Evolutionary conservation across 2,797 vertebrate genomes (phyloP).

Genomic region (Sebastes dallii): DNA sequence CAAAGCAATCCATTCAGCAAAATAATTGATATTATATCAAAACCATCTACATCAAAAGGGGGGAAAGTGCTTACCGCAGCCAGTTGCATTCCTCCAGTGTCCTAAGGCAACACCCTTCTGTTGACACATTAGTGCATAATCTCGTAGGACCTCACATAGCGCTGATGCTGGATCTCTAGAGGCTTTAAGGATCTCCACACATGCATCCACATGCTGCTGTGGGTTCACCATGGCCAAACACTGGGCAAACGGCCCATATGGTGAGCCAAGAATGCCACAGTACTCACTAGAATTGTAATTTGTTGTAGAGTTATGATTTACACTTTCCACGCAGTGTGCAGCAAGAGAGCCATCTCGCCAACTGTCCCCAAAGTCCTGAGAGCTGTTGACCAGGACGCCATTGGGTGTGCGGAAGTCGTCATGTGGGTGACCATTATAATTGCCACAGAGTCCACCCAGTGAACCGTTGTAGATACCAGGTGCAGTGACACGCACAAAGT

Average conservation of each 20-base stretch:
- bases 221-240: conserved; percentile 58
- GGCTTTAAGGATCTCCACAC: conserved; percentile 33
- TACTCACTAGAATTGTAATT: conserved; percentile 32
- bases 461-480: conserved; percentile 62
- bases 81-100: conserved; percentile 71
- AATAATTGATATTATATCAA: neutral
- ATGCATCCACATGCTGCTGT: conserved; percentile 28
- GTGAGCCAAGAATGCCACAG: conserved; percentile 61
- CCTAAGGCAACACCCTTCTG: conserved; percentile 43
- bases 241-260: conserved; percentile 64
- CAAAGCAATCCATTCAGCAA: neutral
- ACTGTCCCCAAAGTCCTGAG: conserved; percentile 65
- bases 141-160: conserved; percentile 62
- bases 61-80: conserved; percentile 51
- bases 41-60: accelerated
- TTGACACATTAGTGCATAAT: conserved; percentile 75
- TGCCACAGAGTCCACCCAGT: conserved; percentile 75
- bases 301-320: neutral
- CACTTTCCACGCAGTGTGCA: conserved; percentile 48
- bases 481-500: conserved; percentile 61
- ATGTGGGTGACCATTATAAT: conserved; percentile 55
- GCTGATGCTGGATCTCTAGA: conserved; percentile 43
- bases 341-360: conserved; percentile 59
- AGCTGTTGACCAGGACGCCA: conserved; percentile 28
- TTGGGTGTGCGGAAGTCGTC: conserved; percentile 69